Evolutionary conservation across 2,113 vertebrate species (phyloP).

Genomic region (Rhineura floridana): DNA sequence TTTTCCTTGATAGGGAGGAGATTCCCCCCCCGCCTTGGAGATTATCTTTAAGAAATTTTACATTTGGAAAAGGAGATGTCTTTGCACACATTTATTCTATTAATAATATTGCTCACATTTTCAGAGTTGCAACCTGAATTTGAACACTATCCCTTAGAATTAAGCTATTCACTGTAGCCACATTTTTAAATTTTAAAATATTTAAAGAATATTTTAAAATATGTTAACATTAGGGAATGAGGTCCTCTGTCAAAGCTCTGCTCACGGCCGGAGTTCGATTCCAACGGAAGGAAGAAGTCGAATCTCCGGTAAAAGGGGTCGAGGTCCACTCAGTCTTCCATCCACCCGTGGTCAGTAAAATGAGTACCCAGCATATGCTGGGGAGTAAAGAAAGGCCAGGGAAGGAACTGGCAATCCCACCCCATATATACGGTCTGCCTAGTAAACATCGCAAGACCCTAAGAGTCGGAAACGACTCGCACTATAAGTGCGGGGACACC

Average conservation of each 20-base stretch:
- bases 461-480: too few relatives aligned
- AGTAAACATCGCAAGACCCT: too few relatives aligned
- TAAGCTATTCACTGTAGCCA: background rate
- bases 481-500: too few relatives aligned
- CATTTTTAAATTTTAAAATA: background rate
- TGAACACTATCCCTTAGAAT: background rate
- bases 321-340: too few relatives aligned
- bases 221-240: background rate
- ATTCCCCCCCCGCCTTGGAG: background rate
- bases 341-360: too few relatives aligned
- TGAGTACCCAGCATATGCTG: too few relatives aligned
- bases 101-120: background rate
- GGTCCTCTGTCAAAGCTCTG: background rate
- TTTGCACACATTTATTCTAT: background rate
- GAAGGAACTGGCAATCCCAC: too few relatives aligned
- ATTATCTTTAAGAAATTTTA: background rate
- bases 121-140: background rate
- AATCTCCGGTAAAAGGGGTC: too few relatives aligned
- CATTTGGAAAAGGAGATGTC: background rate
- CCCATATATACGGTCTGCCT: too few relatives aligned
- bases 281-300: too few relatives aligned
- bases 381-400: too few relatives aligned
- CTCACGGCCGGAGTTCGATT: too few relatives aligned
- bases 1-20: conserved; percentile 46
- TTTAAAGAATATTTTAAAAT: background rate